Base-by-base conservation (phyloP, 2,888 invertebrate genomes). In the Lasioglossum vierecki region DNA sequence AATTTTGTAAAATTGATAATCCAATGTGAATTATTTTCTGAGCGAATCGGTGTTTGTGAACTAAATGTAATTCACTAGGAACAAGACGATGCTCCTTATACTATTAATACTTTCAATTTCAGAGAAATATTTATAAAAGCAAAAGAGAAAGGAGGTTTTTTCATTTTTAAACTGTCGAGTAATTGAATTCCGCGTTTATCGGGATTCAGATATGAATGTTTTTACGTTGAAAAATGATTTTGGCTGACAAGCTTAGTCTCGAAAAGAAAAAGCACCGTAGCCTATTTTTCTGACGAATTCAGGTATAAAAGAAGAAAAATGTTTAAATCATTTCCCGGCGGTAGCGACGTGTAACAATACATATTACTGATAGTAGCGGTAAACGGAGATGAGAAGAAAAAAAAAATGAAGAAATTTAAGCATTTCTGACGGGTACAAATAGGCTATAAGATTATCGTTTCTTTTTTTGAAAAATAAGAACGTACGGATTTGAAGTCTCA, bases 351-450 rank as follows among this genome's bases (percentile, higher is more conserved):
- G 78, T 86, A 87, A 87, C 77, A 73, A 68, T 84, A 82, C 83
- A 79, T 86, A 88, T 88, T 86, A 85, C 83, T 86, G 78, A 90
- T 76, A 88, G 82, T 90, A 90, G 88, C 79, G 86, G 79, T 91
- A 91, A 85, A 87, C 83, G 79, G 85, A 57, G 60, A 82, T 73
- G 80, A 86, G 70, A 78, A 76, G 70, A 39, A 73, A 75, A 80
- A 75, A 80, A 85, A 63, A 63, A 60, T n/a, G 60, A 60, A 63
- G 63, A 63, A 88, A 88, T 85, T 89, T 87, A 89, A 91, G 89
- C 88, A 92, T 94, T 94, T 94, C 94, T 94, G 93, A 93, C 92
- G 93, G 94, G 94, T 94, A 94, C 94, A 94, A 94, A 94, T 94
- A 94, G 93, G 92, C 88, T 93, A 82, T 89, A 93, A 93, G 93